Conservation (phyloP, 2,888 invertebrate species). For the Synergus laeviventris region DNA sequence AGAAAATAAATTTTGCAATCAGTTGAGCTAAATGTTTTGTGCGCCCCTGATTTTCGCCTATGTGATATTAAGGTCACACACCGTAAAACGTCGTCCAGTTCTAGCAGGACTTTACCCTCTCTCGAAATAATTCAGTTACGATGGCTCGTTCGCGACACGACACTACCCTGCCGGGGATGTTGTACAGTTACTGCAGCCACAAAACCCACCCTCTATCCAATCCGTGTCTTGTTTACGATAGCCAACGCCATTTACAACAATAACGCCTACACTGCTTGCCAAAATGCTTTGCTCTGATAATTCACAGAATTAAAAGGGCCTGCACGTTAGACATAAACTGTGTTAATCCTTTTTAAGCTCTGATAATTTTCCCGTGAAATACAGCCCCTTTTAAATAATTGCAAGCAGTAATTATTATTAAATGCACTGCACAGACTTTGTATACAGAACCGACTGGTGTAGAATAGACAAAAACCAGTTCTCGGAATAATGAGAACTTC, state of each 20-base stretch:
- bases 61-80: not conserved
- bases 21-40: not conserved
- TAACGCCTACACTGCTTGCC: constrained; percentile 35
- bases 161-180: constrained; percentile 44
- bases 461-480: no score
- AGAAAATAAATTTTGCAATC: not conserved
- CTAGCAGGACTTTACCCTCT: constrained; percentile 18
- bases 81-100: not conserved
- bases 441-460: no score
- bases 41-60: not conserved
- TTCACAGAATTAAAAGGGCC: constrained; percentile 23
- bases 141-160: constrained; percentile 54
- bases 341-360: constrained; percentile 12
- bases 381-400: not conserved
- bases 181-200: constrained; percentile 47
- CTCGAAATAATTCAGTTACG: constrained; percentile 62
- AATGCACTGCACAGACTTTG: no score
- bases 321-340: not conserved
- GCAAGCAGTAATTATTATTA: not conserved
- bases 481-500: no score
- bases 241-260: constrained; percentile 38
- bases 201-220: constrained; percentile 43
- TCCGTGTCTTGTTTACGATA: constrained; percentile 40
- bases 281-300: constrained; percentile 36
- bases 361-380: not conserved